phyloP scores from a whole-genome alignment of 2,113 vertebrate species.

The Tragelaphus strepsiceros region DNA sequence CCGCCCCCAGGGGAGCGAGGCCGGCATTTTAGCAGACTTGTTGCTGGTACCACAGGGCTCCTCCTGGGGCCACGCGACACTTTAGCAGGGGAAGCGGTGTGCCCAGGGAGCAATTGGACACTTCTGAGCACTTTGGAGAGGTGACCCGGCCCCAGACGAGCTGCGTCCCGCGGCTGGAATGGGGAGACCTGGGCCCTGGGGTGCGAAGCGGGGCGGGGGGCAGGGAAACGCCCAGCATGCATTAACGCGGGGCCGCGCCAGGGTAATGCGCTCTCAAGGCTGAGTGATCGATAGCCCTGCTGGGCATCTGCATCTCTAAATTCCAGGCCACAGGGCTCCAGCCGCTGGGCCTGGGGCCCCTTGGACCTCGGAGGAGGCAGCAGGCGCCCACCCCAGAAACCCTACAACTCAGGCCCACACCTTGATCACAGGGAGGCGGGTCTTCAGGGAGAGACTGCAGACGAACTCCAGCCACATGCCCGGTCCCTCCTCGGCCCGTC shows the following conservation, averaged over 20 bases:
- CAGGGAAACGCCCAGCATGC: neutral
- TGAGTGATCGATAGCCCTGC: neutral
- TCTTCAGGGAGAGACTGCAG: conserved; percentile 53
- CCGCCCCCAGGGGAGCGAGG: fast-evolving
- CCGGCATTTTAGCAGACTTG: conserved; percentile 31
- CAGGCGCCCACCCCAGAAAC: fast-evolving
- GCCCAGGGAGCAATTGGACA: conserved; percentile 30
- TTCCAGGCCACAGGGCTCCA: neutral
- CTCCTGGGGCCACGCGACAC: neutral
- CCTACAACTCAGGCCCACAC: fast-evolving
- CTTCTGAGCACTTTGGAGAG: conserved; percentile 69
- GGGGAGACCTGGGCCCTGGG: neutral
- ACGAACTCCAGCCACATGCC: neutral
- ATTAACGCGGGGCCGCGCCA: neutral
- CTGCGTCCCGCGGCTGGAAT: neutral
- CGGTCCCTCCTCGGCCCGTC: fast-evolving
- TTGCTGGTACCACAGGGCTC: neutral
- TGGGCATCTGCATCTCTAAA: fast-evolving
- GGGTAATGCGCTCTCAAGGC: conserved; percentile 30
- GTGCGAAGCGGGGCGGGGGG: neutral
- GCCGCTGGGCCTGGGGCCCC: fast-evolving
- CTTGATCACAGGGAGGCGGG: conserved; percentile 45
- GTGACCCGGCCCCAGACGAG: neutral
- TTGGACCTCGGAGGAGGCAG: fast-evolving
- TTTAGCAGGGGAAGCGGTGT: conserved; percentile 32